These are phyloP conservation scores for Zaprionus bogoriensis DNA, from an alignment of 2,888 invertebrate species.

Conservation along the genomic window DNA sequence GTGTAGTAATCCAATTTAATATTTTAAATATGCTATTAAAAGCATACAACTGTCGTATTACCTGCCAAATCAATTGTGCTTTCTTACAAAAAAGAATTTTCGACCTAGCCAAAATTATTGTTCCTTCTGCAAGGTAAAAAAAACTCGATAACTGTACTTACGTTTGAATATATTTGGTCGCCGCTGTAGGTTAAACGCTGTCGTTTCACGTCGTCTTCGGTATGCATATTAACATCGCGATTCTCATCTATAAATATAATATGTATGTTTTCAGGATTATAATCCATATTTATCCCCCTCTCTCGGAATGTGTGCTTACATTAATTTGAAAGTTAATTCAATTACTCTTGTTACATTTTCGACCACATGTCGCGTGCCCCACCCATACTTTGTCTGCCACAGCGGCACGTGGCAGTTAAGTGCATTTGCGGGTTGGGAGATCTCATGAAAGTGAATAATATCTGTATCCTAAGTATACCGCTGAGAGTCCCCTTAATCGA, in stretches of 20 bases:
- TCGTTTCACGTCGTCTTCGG: slow-evolving; percentile 93
- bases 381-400: neutral
- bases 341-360: slow-evolving; percentile 28
- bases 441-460: neutral
- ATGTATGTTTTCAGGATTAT: too few relatives aligned
- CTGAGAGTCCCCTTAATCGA: slow-evolving; percentile 8
- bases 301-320: too few relatives aligned
- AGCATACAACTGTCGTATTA: too few relatives aligned
- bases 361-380: neutral
- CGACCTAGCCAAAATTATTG: too few relatives aligned
- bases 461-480: neutral
- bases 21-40: too few relatives aligned
- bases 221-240: slow-evolving; percentile 93
- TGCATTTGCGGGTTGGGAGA: slow-evolving; percentile 54
- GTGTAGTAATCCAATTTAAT: too few relatives aligned
- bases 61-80: too few relatives aligned
- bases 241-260: too few relatives aligned
- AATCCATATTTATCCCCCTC: too few relatives aligned
- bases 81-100: too few relatives aligned
- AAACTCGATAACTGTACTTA: slow-evolving; percentile 83
- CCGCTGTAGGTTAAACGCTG: slow-evolving; percentile 94
- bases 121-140: neutral
- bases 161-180: slow-evolving; percentile 94
- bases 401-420: slow-evolving; percentile 68
- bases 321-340: slow-evolving; percentile 36